Base-by-base conservation (phyloP, 1,140 invertebrate genomes). In the Euschistus heros region DNA sequence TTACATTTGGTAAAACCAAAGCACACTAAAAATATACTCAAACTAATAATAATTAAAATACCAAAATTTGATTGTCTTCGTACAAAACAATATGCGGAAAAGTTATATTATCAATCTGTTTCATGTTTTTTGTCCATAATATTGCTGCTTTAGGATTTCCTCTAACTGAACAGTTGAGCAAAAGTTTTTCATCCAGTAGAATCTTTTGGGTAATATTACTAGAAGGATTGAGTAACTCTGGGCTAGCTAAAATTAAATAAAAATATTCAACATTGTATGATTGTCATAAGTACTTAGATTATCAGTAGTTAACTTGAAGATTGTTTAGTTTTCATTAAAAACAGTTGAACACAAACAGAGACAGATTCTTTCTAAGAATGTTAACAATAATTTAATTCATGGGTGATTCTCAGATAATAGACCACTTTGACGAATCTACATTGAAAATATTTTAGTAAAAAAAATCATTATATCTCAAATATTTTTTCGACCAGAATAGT, bases 61-160 rank as follows among this genome's bases (percentile, higher is more conserved):
- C 55, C 37, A 66, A 44, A 17, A 50, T 63, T 64, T 62, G 62
- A 60, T 66, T 66, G 18, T 64, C 24, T 18, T 61, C 50, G 6
- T 30, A 37, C 15, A 65, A 59, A 20, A n/a, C n/a, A 33, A 65
- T 20, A 1, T 44, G 52, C 0, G 18, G 15, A 22, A 33, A 20
- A 3, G 14, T 18, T n/a, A n/a, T 42, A 10, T 46, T 22, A 46
- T 22, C 24, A n/a, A 65, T 24, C 2, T 47, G 27, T 17, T 54
- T 22, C 18, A 24, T 27, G 30, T 63, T 46, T 62, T 44, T 67
- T 1, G 44, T 57, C 67, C 63, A 68, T 22, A 37, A 50, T 18
- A 65, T 61, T 27, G 14, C 17, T 42, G 67, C 42, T n/a, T 8
- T 22, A n/a, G 63, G 64, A n/a, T 62, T 62, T 24, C 55, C 55